These are phyloP conservation scores for Gymnoscopelus microlampas DNA, from an alignment of 2,797 vertebrate species.

Conservation along the genomic window DNA sequence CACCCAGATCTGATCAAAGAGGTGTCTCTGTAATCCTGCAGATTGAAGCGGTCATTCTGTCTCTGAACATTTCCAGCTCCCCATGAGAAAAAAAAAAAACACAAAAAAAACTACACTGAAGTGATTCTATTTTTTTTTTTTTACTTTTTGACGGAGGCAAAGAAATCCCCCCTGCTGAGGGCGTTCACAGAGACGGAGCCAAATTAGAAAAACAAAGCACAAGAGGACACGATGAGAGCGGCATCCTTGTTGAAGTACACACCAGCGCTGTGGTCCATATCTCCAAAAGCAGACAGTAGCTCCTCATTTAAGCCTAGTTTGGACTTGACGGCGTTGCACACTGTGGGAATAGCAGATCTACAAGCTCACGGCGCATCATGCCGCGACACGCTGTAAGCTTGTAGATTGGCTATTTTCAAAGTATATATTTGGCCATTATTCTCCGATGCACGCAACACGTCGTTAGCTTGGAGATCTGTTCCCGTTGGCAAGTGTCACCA, in stretches of 20 bases:
- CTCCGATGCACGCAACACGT: too few relatives aligned
- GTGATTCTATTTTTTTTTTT: conserved; percentile 78
- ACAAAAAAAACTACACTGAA: conserved; percentile 83
- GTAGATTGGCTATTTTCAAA: too few relatives aligned
- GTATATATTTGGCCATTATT: too few relatives aligned
- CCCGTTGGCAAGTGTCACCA: too few relatives aligned
- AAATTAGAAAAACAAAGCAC: conserved; percentile 74
- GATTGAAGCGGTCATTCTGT: conserved; percentile 81
- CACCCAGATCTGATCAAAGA: conserved; percentile 82
- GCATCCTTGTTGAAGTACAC: conserved; percentile 39
- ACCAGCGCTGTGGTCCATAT: neutral
- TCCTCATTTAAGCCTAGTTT: too few relatives aligned
- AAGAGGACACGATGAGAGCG: conserved; percentile 50
- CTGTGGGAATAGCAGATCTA: too few relatives aligned
- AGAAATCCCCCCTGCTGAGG: conserved; percentile 69
- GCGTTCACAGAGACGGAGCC: conserved; percentile 56
- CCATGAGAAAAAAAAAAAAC: conserved; percentile 58
- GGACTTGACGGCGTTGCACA: too few relatives aligned
- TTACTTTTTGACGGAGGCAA: conserved; percentile 77
- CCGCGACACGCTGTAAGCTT: too few relatives aligned
- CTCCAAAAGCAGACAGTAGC: too few relatives aligned
- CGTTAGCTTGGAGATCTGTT: too few relatives aligned
- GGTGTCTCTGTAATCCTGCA: conserved; percentile 82
- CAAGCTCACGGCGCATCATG: too few relatives aligned
- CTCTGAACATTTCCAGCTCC: conserved; percentile 77